A percentile compares a stretch with the other conserved stretches of the same genome.
Evolutionary conservation across 2,113 vertebrate species (phyloP).

Genomic region (Prunella himalayana): DNA sequence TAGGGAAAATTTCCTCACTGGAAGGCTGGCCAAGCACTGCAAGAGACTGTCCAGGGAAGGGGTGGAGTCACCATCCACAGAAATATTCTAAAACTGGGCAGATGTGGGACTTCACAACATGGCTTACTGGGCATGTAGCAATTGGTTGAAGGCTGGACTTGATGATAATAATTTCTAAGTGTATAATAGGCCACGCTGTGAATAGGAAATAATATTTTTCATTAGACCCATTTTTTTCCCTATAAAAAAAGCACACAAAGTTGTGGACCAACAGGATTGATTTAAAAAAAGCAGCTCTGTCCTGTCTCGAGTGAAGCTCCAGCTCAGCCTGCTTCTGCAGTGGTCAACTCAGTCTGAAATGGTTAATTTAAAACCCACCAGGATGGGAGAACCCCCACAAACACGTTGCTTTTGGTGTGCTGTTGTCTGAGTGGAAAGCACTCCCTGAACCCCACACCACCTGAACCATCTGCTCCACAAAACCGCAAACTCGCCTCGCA

Average conservation of each 20-base stretch:
- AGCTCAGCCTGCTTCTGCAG: neutral
- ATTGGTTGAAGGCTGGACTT: neutral
- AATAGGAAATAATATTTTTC: neutral
- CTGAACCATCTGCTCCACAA: constrained; percentile 37
- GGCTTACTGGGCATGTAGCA: neutral
- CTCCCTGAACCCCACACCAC: constrained; percentile 2
- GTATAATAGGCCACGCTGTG: no score
- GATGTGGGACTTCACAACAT: neutral
- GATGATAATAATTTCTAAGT: neutral
- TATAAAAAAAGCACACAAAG: neutral
- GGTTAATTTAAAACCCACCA: neutral
- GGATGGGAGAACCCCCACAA: neutral
- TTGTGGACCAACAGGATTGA: fast-evolving
- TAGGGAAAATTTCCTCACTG: neutral
- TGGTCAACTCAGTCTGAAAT: neutral
- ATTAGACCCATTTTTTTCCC: neutral
- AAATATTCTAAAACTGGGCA: neutral
- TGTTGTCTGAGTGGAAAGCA: neutral
- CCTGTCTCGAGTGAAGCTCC: neutral
- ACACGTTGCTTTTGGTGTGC: neutral
- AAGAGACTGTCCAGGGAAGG: neutral
- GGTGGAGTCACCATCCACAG: fast-evolving
- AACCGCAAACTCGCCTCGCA: neutral
- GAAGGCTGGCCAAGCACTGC: neutral
- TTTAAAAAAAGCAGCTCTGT: neutral